Percentiles rank a stretch among this genome's conserved stretches.
These are phyloP conservation scores for Caenorhabditis sp. DNA, from an alignment of 2,888 invertebrate species.

Conservation along the genomic window DNA sequence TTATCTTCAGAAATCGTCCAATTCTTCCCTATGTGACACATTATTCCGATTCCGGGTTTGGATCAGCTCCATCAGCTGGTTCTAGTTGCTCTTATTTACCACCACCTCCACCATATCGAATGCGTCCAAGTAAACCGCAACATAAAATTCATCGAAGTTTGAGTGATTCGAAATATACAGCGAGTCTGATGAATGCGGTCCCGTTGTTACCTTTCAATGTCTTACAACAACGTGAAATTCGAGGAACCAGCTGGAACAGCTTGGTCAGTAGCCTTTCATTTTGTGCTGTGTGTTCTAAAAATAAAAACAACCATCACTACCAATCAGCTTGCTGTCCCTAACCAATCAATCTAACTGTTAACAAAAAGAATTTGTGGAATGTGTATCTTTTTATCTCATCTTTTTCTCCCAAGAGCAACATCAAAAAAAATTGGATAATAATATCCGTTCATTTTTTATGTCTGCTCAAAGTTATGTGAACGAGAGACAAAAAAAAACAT, in stretches of 20 bases:
- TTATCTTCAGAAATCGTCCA: conserved; percentile 11
- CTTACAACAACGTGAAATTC: conserved; percentile 25
- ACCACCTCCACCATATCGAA: conserved; percentile 68
- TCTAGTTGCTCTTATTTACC: conserved; percentile 66
- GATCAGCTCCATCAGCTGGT: conserved; percentile 62
- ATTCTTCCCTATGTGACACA: conserved; percentile 64
- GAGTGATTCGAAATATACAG: conserved; percentile 63
- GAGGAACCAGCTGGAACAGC: conserved; percentile 41
- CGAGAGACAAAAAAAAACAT: not conserved
- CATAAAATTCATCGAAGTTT: conserved; percentile 65
- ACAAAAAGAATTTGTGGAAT: conserved; percentile 42
- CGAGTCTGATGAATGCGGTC: conserved; percentile 24
- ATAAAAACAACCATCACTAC: too few relatives aligned
- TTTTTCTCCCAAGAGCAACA: not conserved
- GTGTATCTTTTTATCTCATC: conserved; percentile 5
- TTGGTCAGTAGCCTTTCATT: conserved; percentile 25
- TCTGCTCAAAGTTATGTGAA: not conserved
- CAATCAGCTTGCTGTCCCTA: not conserved
- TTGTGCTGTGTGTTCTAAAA: too few relatives aligned
- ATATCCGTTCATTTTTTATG: conserved; percentile 30
- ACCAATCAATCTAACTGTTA: not conserved
- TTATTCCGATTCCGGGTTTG: conserved; percentile 69
- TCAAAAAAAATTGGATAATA: not conserved
- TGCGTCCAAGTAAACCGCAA: conserved; percentile 39
- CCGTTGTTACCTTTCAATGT: conserved; percentile 33